Percentiles rank a stretch among this genome's conserved stretches.
Conservation (phyloP, 2,888 invertebrate genomes). For the Tachystola acroxantha region DNA sequence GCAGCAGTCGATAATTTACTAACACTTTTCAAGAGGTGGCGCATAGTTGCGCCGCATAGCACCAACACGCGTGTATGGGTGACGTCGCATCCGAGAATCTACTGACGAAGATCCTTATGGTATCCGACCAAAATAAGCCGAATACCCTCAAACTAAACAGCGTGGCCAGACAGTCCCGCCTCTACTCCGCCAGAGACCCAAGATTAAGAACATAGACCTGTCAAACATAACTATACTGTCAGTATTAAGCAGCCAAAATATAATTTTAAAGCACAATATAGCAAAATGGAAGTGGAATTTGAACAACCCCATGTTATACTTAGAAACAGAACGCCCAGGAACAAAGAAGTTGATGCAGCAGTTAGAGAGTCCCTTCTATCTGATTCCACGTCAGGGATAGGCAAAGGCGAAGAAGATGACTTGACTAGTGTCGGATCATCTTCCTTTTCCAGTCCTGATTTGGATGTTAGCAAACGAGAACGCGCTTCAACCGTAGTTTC, state of each 20-base stretch:
- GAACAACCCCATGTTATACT: slow-evolving; percentile 39
- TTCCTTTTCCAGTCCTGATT: slow-evolving; percentile 61
- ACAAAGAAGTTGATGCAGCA: slow-evolving; percentile 36
- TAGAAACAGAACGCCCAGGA: slow-evolving; percentile 49
- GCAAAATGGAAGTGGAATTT: slow-evolving; percentile 52
- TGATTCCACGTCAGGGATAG: slow-evolving; percentile 71
- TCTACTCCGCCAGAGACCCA: slow-evolving; percentile 76
- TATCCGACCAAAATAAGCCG: slow-evolving; percentile 72
- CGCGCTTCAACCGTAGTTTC: slow-evolving; percentile 16
- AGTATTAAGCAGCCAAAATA: slow-evolving; percentile 56
- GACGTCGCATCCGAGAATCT: slow-evolving; percentile 31
- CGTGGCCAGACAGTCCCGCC: slow-evolving; percentile 69
- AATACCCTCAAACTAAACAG: slow-evolving; percentile 69
- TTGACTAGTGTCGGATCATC: slow-evolving; percentile 43
- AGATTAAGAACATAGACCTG: slow-evolving; percentile 75
- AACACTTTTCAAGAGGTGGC: slow-evolving; percentile 33
- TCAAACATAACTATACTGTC: slow-evolving; percentile 30
- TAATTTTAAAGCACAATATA: slow-evolving; percentile 29
- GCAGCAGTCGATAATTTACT: background rate
- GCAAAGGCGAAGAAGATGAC: slow-evolving; percentile 59
- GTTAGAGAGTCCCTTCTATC: slow-evolving; percentile 60
- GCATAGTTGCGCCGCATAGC: slow-evolving; percentile 42
- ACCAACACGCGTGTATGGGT: slow-evolving; percentile 58
- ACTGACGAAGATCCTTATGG: slow-evolving; percentile 74
- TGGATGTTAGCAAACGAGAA: slow-evolving; percentile 47